Evolutionary conservation across 2,113 vertebrate species (phyloP).

Genomic region (human (Homo sapiens)): GRCh38 chr3:152517001-152517500

Average conservation of each 20-base stretch:
- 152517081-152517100: background rate
- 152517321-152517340: background rate
- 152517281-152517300: background rate
- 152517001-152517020: background rate
- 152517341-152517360: background rate
- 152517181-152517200: background rate
- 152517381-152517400: background rate
- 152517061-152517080: background rate
- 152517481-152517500: background rate
- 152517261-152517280: background rate
- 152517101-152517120: background rate
- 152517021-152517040: background rate
- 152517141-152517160: background rate
- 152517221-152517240: background rate
- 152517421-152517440: background rate
- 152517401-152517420: background rate
- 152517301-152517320: background rate
- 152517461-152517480: background rate
- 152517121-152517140: background rate
- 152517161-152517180: background rate
- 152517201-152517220: background rate
- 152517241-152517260: background rate
- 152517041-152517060: background rate
- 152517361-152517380: background rate
- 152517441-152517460: background rate